These are phyloP conservation scores for Podilymbus podiceps DNA, from an alignment of 2,113 vertebrate species.

Conservation along the genomic window DNA sequence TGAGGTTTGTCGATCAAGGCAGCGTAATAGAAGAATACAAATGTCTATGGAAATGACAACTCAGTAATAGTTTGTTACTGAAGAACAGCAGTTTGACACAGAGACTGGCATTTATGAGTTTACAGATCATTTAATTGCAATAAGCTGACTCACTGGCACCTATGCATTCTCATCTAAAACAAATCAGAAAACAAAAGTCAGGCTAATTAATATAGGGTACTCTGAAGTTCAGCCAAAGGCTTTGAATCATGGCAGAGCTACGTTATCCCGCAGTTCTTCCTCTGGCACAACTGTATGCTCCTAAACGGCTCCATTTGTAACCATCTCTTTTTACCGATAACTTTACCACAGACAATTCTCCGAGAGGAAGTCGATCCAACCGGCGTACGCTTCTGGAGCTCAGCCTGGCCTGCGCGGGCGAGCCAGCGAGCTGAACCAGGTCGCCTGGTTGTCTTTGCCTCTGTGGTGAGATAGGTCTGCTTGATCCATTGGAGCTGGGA, in stretches of 20 bases:
- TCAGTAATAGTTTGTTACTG: not conserved
- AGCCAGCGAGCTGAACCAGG: not conserved
- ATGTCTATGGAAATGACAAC: not conserved
- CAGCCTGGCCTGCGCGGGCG: not conserved
- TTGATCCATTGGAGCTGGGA: not conserved
- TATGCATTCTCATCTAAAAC: not conserved
- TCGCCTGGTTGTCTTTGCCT: not conserved
- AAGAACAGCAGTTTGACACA: not conserved
- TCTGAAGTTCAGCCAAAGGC: not conserved
- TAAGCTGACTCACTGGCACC: not conserved
- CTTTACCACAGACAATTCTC: not conserved
- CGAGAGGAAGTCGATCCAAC: not conserved
- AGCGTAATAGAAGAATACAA: not conserved
- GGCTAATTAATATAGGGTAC: not conserved
- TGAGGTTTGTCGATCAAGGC: not conserved
- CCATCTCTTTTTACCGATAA: not conserved
- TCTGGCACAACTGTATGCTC: not conserved
- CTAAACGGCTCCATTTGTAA: not conserved
- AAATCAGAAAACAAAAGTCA: not conserved
- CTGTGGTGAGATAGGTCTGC: not conserved
- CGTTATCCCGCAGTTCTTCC: not conserved
- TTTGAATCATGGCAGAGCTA: not conserved
- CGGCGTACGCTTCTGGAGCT: not conserved
- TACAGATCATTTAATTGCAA: not conserved
- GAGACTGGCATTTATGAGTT: not conserved